Conservation (phyloP, 2,888 invertebrate species). For the Netelia inedita region DNA sequence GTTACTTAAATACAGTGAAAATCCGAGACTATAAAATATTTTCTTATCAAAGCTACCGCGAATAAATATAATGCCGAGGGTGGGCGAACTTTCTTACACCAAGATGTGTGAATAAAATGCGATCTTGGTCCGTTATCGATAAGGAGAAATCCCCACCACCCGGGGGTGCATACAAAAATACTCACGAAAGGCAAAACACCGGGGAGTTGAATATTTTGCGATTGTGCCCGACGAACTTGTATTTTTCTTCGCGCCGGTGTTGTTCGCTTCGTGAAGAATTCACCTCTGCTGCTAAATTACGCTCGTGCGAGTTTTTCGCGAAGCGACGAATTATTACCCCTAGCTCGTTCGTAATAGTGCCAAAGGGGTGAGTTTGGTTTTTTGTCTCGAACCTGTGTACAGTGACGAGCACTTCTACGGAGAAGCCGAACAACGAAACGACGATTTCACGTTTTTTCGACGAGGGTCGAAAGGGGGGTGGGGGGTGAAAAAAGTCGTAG, state of each 20-base stretch:
- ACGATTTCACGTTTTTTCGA: conserved; percentile 17
- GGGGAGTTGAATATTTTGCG: neutral
- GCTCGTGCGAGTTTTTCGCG: conserved; percentile 29
- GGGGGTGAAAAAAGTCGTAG: conserved; percentile 52
- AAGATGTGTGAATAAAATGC: conserved; percentile 34
- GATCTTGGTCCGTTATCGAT: conserved; percentile 7
- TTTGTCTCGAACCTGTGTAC: conserved; percentile 65
- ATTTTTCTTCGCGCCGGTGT: conserved; percentile 23
- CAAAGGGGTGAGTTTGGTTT: conserved; percentile 52
- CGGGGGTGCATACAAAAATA: neutral
- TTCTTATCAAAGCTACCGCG: conserved; percentile 43
- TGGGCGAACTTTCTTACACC: conserved; percentile 29
- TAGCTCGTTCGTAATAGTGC: conserved; percentile 39
- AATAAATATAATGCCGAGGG: conserved; percentile 8
- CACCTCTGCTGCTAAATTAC: conserved; percentile 39
- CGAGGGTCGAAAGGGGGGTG: conserved; percentile 24
- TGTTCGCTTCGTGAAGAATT: conserved; percentile 20
- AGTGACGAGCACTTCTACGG: conserved; percentile 55
- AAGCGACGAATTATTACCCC: conserved; percentile 57
- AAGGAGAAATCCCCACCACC: neutral
- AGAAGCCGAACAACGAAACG: conserved; percentile 10
- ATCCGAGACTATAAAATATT: conserved; percentile 14
- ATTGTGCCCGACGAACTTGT: neutral
- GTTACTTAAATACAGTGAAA: conserved; percentile 45
- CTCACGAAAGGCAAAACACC: neutral